Conservation (phyloP, 2,888 invertebrate genomes). For the Omphaloscelis lunosa region DNA sequence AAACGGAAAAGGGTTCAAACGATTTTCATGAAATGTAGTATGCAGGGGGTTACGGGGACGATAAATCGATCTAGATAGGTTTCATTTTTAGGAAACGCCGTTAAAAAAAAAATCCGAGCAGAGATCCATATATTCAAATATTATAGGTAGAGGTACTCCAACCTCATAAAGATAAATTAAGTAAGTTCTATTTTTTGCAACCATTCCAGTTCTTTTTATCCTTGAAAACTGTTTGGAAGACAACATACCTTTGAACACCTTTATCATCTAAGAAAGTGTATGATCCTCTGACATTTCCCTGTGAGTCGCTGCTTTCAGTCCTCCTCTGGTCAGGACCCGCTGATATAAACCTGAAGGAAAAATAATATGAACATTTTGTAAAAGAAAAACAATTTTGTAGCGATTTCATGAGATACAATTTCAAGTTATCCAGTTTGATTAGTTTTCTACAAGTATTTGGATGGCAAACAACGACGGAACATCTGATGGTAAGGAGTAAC, state of each 20-base stretch:
- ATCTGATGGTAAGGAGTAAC: not conserved
- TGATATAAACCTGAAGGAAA: conserved; percentile 91
- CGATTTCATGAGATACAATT: not conserved
- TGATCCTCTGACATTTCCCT: conserved; percentile 93
- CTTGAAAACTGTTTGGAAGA: not conserved
- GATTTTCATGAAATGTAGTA: too few species aligned
- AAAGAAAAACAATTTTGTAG: not conserved
- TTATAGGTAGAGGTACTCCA: not conserved
- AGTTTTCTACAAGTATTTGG: not conserved
- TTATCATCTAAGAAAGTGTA: conserved; percentile 95
- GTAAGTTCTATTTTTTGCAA: not conserved
- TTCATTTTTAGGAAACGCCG: too few species aligned
- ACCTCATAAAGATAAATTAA: not conserved
- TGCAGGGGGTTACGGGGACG: too few species aligned
- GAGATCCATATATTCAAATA: too few species aligned
- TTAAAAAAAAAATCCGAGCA: too few species aligned
- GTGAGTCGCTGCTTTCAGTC: conserved; percentile 93
- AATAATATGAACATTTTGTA: conserved; percentile 27
- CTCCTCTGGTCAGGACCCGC: conserved; percentile 94
- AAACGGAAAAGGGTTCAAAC: too few species aligned
- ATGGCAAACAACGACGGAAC: too few species aligned
- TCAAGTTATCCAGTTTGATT: not conserved
- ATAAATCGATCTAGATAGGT: too few species aligned
- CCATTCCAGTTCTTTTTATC: not conserved
- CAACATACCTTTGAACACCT: conserved; percentile 92